Evolutionary conservation across 2,797 vertebrate genomes (phyloP), one percentile per base, ranked within the genome.

Genomic region (Anguilla anguilla): DNA sequence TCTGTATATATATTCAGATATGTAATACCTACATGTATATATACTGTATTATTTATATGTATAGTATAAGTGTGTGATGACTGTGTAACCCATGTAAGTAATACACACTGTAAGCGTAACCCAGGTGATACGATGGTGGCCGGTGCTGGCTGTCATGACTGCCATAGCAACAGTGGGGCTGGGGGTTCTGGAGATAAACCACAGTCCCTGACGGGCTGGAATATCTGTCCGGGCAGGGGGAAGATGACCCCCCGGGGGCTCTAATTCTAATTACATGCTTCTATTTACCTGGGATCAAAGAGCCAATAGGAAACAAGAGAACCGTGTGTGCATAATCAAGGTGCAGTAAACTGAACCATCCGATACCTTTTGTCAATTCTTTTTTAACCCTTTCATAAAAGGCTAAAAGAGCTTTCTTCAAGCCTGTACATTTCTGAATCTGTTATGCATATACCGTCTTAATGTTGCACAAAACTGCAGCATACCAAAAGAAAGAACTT

Each of bases 251-350:
- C 92, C 51, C 39, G 39, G 91, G 92, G 92, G 91, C 90, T 90
- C 86, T 92, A 92, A 93, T 92, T 92, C 88, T 94, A 90, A 91
- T 94, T 93, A 92, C 94, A 92, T 92, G 91, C 90, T 93, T 93
- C 88, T 94, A 94, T 94, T 94, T 95, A 92, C 92, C 89, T 87
- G 91, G 90, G 93, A 94, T 95, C 94, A 95, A 95, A 96, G 93
- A 89, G 88, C 89, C 90, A 93, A 92, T 90, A 90, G 90, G 94
- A 94, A 95, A 94, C 1, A 93, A 92, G 91, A 95, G 89, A 92
- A 88, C 88, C 91, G 46, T 59, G 7, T 31, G 72, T 87, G 83
- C 79, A 67, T 87, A 86, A 86, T 83, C 25, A 83, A 85, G 87
- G 69, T 28, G 67, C 83, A 74, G 82, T 79, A 87, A 86, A 59